Percentiles rank a stretch among this genome's conserved stretches.
Evolutionary conservation across 2,888 invertebrate genomes (phyloP).

Genomic region (Timema cristinae): DNA sequence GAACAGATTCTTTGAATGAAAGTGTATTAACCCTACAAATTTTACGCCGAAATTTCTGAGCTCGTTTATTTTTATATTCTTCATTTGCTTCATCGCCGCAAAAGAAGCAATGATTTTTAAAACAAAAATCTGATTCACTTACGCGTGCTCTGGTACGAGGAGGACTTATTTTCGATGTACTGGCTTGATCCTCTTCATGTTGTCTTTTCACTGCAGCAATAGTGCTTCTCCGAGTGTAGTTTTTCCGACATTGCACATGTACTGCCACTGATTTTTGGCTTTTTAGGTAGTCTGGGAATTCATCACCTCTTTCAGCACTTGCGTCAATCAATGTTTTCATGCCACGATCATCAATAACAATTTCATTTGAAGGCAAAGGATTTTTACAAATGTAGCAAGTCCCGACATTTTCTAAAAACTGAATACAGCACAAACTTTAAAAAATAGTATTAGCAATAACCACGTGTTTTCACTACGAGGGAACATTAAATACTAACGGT

Average conservation of each 20-base stretch:
- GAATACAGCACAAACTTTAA: too few species aligned
- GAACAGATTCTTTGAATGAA: conserved; percentile 1
- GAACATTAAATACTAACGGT: neutral
- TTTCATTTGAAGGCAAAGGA: conserved; percentile 8
- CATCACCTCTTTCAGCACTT: conserved; percentile 16
- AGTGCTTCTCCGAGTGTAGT: conserved; percentile 10
- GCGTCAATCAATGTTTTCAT: neutral
- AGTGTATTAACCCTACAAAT: neutral
- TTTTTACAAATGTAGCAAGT: neutral
- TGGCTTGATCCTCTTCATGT: too few species aligned
- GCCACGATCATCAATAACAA: conserved; percentile 1
- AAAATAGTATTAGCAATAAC: neutral
- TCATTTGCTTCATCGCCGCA: conserved; percentile 13
- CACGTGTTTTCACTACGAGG: conserved; percentile 3
- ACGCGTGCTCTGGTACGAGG: conserved; percentile 17
- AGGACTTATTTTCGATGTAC: conserved; percentile 13
- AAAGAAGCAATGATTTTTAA: conserved; percentile 5
- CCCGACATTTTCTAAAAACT: neutral
- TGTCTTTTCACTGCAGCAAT: neutral
- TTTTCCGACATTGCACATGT: neutral
- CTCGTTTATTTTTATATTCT: conserved; percentile 2
- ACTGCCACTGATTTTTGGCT: conserved; percentile 3
- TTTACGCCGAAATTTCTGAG: neutral
- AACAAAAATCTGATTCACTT: neutral
- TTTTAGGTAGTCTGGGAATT: conserved; percentile 12